phyloP scores from a whole-genome alignment of 2,888 invertebrate species.

The Brachylomia viminalis region DNA sequence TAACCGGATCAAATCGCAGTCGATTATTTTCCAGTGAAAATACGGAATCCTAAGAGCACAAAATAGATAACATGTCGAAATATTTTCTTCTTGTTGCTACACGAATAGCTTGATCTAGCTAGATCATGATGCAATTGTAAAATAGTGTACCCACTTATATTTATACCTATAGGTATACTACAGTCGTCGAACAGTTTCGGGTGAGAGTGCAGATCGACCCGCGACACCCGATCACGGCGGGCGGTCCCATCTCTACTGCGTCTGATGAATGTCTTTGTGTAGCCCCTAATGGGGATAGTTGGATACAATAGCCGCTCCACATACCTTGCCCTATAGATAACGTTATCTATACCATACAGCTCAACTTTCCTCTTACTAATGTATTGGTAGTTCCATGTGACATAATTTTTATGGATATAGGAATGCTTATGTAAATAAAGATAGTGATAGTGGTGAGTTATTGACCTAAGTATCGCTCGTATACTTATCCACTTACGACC shows the following conservation, averaged over 20 bases:
- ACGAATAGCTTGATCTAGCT: not conserved
- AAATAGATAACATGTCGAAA: not conserved
- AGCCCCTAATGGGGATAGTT: conserved; percentile 49
- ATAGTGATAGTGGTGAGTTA: not conserved
- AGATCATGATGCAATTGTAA: not conserved
- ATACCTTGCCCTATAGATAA: conserved; percentile 13
- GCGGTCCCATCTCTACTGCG: conserved; percentile 26
- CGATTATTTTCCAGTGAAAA: no score
- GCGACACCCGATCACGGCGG: not conserved
- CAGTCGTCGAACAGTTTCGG: not conserved
- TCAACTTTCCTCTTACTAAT: conserved; percentile 21
- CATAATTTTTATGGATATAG: not conserved
- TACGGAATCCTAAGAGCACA: not conserved
- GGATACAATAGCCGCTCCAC: conserved; percentile 29
- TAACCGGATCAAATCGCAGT: conserved; percentile 28
- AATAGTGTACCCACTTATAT: not conserved
- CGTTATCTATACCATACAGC: conserved; percentile 9
- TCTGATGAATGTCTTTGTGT: conserved; percentile 40
- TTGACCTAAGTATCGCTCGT: no score
- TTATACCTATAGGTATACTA: not conserved
- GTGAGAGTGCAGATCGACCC: not conserved
- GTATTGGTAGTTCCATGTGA: conserved; percentile 1
- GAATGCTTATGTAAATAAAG: not conserved
- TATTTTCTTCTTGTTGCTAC: not conserved
- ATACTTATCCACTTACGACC: no score